Evolutionary conservation across 2,113 vertebrate species (phyloP).

Genomic region (Cyphomyrus plagiostoma): DNA sequence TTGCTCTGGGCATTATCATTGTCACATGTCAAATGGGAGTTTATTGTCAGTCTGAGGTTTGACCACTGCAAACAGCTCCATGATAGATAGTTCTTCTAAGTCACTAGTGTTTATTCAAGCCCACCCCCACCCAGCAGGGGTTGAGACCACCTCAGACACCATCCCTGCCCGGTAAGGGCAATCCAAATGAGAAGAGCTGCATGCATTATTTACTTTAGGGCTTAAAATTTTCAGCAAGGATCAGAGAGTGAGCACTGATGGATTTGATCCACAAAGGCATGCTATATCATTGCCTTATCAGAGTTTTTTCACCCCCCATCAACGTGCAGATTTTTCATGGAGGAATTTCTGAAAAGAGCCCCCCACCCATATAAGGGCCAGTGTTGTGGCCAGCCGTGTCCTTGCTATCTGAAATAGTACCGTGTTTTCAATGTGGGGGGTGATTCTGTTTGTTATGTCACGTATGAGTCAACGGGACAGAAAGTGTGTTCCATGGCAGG

Average conservation of each 20-base stretch:
- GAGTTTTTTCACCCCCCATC: not conserved
- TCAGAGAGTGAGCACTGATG: not conserved
- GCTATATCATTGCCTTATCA: not conserved
- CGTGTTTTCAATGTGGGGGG: not conserved
- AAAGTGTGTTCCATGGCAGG: slow-evolving; percentile 56
- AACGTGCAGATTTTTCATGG: not conserved
- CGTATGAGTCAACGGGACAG: slow-evolving; percentile 57
- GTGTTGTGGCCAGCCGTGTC: not conserved
- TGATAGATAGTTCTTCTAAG: slow-evolving; percentile 37
- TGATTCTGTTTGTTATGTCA: slow-evolving; percentile 32
- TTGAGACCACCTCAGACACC: not conserved
- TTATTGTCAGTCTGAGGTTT: slow-evolving; percentile 24
- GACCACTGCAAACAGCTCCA: slow-evolving; percentile 37
- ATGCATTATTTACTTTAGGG: not conserved
- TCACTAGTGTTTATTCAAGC: slow-evolving; percentile 8
- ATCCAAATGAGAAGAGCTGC: not conserved
- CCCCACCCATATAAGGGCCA: not conserved
- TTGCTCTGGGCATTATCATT: slow-evolving; percentile 5
- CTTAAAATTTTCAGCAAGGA: not conserved
- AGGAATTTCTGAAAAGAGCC: not conserved
- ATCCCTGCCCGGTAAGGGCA: not conserved
- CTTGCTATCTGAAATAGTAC: not conserved
- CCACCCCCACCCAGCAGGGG: not conserved
- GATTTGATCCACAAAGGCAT: not conserved
- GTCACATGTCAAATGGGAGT: slow-evolving; percentile 46